Evolutionary conservation across 1,140 invertebrate species (phyloP).

Genomic region (Apocrypta bakeri): DNA sequence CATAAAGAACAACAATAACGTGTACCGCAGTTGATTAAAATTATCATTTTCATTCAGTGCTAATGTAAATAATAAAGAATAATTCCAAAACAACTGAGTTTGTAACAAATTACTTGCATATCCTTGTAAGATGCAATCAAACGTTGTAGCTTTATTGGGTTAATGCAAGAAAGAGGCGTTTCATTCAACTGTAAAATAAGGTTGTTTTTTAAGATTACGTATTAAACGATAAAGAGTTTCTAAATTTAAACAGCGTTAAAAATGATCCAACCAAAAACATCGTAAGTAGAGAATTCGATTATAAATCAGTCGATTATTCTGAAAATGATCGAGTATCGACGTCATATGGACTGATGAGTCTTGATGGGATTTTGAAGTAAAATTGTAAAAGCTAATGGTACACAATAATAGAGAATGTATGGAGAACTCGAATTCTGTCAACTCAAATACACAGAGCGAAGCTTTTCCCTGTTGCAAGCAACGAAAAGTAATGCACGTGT

Average conservation of each 20-base stretch:
- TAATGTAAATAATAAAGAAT: background rate
- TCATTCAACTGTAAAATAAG: background rate
- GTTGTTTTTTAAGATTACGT: slow-evolving; percentile 1
- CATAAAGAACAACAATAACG: background rate
- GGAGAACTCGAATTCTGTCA: background rate
- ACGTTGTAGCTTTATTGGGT: background rate
- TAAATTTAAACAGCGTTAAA: slow-evolving; percentile 18
- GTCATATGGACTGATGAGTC: slow-evolving; percentile 17
- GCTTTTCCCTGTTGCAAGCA: slow-evolving; percentile 4
- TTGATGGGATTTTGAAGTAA: background rate
- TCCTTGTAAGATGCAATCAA: slow-evolving; percentile 2
- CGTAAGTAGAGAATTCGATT: background rate
- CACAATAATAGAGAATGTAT: slow-evolving; percentile 29
- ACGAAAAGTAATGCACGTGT: background rate
- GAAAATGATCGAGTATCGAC: background rate
- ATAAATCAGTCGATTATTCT: background rate
- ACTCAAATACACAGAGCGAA: background rate
- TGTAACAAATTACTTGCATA: slow-evolving; percentile 19
- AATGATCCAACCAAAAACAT: slow-evolving; percentile 1
- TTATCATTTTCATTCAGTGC: background rate
- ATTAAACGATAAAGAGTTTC: slow-evolving; percentile 5
- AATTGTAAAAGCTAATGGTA: background rate
- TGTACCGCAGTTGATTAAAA: background rate
- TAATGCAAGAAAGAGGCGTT: background rate
- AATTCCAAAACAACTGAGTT: background rate